These are phyloP conservation scores for Osmerus eperlanus DNA, from an alignment of 2,113 vertebrate genomes.

Conservation along the genomic window DNA sequence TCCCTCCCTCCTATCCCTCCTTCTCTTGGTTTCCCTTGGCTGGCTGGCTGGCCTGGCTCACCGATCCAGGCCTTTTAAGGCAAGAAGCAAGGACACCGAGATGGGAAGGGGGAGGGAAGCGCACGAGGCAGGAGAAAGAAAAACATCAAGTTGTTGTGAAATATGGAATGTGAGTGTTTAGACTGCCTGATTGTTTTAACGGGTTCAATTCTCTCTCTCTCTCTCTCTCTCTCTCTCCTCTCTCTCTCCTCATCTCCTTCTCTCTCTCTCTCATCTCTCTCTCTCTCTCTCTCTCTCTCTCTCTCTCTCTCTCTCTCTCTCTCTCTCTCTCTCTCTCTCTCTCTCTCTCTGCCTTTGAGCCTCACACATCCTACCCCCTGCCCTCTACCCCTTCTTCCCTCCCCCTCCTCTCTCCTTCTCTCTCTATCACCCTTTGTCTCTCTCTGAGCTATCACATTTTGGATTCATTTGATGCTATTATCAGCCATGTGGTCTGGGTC, in stretches of 20 bases:
- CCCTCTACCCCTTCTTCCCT: no score
- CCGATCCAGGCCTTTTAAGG: conserved; percentile 34
- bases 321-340: no score
- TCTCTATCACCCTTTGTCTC: no score
- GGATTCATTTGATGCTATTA: background rate
- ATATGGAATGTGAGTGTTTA: background rate
- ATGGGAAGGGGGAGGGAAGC: background rate
- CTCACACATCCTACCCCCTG: no score
- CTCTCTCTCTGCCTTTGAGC: no score
- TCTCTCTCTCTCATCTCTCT: no score
- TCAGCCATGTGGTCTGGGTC: background rate
- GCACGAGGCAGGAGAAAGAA: conserved; percentile 1
- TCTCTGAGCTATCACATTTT: background rate
- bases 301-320: no score
- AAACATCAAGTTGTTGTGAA: background rate
- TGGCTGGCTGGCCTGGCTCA: conserved; percentile 1
- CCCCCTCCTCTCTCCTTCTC: no score
- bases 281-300: no score
- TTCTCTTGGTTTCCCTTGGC: background rate
- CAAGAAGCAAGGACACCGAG: conserved; percentile 12
- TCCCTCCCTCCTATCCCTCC: conserved; percentile 1
- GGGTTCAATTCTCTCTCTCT: no score
- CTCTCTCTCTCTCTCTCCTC: no score
- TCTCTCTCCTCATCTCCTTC: no score
- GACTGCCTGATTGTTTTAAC: background rate